A percentile compares a stretch with the other conserved stretches of the same genome.
Evolutionary conservation across 2,113 vertebrate species (phyloP).

Genomic region (Bos javanicus): DNA sequence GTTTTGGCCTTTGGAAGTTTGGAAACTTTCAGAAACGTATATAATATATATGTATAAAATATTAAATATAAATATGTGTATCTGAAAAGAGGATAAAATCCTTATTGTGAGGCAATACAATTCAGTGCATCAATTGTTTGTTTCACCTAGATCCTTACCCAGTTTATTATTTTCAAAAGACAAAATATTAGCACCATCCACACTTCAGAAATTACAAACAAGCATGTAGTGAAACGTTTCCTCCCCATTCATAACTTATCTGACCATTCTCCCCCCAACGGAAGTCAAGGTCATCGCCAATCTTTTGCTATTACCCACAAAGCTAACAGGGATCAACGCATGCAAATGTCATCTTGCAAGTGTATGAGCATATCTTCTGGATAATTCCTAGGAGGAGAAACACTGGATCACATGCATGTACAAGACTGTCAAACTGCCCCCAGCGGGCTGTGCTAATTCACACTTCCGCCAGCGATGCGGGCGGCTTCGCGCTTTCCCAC

Average conservation of each 20-base stretch:
- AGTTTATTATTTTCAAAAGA: background rate
- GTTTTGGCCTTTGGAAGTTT: background rate
- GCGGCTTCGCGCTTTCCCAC: accelerated
- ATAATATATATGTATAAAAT: background rate
- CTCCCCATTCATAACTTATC: background rate
- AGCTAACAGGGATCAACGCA: no score
- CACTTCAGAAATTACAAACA: background rate
- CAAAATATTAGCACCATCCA: background rate
- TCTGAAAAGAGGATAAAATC: background rate
- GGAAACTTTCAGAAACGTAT: background rate
- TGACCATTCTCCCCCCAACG: accelerated
- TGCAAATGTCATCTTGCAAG: background rate
- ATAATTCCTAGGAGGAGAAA: background rate
- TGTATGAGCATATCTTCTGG: background rate
- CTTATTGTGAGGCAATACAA: background rate
- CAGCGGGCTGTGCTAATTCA: background rate
- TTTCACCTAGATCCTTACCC: background rate
- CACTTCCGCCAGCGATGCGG: accelerated
- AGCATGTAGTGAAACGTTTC: accelerated
- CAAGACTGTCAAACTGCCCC: background rate
- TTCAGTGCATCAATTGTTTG: background rate
- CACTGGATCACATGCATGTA: accelerated
- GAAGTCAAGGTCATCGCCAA: background rate
- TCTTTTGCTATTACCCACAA: background rate
- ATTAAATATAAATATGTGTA: background rate